Evolutionary conservation across 2,888 invertebrate species (phyloP).

Genomic region (Pasiphila rectangulata): DNA sequence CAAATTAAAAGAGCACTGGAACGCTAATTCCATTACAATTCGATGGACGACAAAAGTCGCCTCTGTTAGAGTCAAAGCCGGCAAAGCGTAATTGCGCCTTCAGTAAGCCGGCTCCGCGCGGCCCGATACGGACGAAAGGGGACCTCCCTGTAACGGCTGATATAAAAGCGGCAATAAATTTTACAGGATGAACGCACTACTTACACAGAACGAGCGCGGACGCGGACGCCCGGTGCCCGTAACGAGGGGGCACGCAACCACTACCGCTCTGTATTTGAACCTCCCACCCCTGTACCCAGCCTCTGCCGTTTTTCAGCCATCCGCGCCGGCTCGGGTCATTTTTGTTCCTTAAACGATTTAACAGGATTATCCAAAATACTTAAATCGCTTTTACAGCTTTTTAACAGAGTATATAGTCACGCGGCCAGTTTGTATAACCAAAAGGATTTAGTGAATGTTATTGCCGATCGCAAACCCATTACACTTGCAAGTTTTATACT

Average conservation of each 20-base stretch:
- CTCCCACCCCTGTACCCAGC: constrained; percentile 30
- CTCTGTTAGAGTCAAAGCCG: constrained; percentile 74
- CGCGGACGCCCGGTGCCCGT: constrained; percentile 57
- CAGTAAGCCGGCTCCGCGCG: constrained; percentile 77
- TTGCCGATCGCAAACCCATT: neutral
- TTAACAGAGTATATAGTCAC: constrained; percentile 18
- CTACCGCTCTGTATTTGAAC: constrained; percentile 57
- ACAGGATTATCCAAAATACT: constrained; percentile 36
- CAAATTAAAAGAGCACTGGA: constrained; percentile 77
- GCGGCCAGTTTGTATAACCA: constrained; percentile 5
- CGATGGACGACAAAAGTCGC: constrained; percentile 79
- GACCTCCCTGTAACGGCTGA: constrained; percentile 77
- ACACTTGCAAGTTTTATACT: too few species aligned
- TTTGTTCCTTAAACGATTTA: constrained; percentile 46
- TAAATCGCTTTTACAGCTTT: constrained; percentile 30
- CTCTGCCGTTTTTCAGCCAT: constrained; percentile 42
- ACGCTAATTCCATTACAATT: constrained; percentile 80
- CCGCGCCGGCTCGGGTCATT: constrained; percentile 39
- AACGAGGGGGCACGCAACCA: constrained; percentile 69
- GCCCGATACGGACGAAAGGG: constrained; percentile 77
- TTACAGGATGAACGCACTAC: constrained; percentile 81
- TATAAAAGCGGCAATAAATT: constrained; percentile 81
- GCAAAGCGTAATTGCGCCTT: constrained; percentile 80
- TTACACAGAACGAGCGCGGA: constrained; percentile 73
- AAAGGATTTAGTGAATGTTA: constrained; percentile 1